Base-by-base conservation (phyloP, 1,140 invertebrate species). In the Steinernema khuongi region DNA sequence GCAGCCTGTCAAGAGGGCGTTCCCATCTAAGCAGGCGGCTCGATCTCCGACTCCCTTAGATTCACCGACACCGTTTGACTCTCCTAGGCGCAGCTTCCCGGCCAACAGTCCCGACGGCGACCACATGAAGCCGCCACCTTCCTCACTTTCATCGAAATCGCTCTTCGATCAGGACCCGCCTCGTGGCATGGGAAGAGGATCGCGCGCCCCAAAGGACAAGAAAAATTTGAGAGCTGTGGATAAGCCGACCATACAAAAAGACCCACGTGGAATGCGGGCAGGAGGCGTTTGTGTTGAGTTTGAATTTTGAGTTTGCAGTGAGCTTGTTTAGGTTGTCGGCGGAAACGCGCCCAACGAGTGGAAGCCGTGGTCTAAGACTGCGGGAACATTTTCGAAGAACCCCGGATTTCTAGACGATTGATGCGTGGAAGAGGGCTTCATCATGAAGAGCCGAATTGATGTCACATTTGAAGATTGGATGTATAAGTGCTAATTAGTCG, bases 311-410 rank as follows among this genome's bases (percentile, higher is more conserved):
- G 26, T 60, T 7, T 41, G 4, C 50, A 60, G 7, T 26, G 50
- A n/a, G 4, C 50, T 26, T 60, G 14, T 22, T n/a, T 11, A 60
- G 50, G 50, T 60, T 60, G 26, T 60, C 50, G 50, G 50, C 14
- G 50, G 50, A 60, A 60, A 60, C 26, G 72, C 75, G 33, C 75
- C 75, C n/a, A 67, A 32, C 31, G 76, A 70, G 26, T 77, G 76
- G 76, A 77, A 77, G 66, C 74, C 76, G 4, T 77, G 76, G 76
- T 67, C 75, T 1, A 77, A 77, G 70, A 73, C 29, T 22, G 50
- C 50, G 22, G 50, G 26, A 14, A 60, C 50, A 7, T 60, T 60
- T 26, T 60, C 50, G 14, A 60, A 60, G 19, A 60, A 60, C 19
- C 36, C 50, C 19, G 50, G 50, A 11, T 60, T 60, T 26, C 50